A percentile compares a stretch with the other conserved stretches of the same genome.
Conservation (phyloP, 2,888 invertebrate genomes). For the Pherbina coryleti region DNA sequence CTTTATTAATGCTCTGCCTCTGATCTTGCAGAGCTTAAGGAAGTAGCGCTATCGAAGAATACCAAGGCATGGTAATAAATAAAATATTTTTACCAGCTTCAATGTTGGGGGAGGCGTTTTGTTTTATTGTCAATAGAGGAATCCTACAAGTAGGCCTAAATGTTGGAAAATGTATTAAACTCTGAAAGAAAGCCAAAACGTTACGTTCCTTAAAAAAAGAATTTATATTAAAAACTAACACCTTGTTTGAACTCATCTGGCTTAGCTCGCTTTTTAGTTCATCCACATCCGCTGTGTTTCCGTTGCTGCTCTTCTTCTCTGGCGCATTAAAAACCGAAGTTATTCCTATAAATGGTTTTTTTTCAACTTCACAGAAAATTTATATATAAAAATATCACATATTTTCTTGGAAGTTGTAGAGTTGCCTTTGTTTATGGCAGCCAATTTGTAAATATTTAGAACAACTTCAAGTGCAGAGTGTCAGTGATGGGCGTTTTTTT, state of each 20-base stretch:
- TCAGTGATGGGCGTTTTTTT: not conserved
- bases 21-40: not conserved
- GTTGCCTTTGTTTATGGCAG: constrained; percentile 17
- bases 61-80: not conserved
- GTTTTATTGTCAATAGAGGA: constrained; percentile 13
- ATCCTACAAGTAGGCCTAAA: constrained; percentile 26
- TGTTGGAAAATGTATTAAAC: not conserved
- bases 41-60: not conserved
- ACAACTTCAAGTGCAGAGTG: constrained; percentile 30
- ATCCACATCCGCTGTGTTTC: not conserved
- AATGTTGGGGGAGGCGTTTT: not conserved
- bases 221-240: not conserved
- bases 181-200: no score
- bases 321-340: not conserved
- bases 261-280: no score
- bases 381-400: no score
- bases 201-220: not conserved
- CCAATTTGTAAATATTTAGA: constrained; percentile 35
- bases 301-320: not conserved
- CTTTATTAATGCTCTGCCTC: not conserved
- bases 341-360: not conserved
- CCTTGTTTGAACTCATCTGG: not conserved
- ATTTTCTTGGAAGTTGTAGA: not conserved
- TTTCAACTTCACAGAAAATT: not conserved
- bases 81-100: constrained; percentile 2